These are phyloP conservation scores for Leptothorax acervorum DNA, from an alignment of 2,888 invertebrate species.

Conservation along the genomic window DNA sequence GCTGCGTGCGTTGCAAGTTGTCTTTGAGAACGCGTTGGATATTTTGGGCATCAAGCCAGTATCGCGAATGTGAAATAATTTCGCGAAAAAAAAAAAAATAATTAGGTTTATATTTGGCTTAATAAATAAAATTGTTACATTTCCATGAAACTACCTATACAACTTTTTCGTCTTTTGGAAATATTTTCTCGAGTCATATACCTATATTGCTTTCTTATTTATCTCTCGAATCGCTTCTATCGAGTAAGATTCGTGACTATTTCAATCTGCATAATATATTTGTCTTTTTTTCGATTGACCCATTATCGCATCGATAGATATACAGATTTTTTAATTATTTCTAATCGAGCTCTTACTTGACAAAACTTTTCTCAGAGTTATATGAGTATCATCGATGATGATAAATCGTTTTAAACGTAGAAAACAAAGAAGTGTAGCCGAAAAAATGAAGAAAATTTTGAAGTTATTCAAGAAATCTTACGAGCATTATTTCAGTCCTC, in stretches of 20 bases:
- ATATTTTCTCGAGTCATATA: neutral
- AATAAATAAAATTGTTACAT: slow-evolving; percentile 5
- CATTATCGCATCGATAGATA: neutral
- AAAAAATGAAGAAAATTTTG: neutral
- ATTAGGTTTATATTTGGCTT: neutral
- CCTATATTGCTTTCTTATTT: neutral
- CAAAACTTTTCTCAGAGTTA: neutral
- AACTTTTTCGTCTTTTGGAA: neutral
- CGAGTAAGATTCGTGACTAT: neutral
- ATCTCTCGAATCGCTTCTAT: neutral
- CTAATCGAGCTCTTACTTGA: neutral
- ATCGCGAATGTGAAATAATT: slow-evolving; percentile 88
- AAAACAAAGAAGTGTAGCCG: neutral
- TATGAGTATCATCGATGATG: neutral
- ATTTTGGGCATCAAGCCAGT: slow-evolving; percentile 90
- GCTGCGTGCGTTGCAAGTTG: slow-evolving; percentile 88
- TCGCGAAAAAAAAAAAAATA: neutral
- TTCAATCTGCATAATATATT: no score
- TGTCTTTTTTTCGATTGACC: neutral
- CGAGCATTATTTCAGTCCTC: neutral
- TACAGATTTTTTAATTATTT: neutral
- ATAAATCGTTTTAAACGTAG: neutral
- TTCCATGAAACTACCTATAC: neutral
- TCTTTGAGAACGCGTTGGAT: slow-evolving; percentile 88
- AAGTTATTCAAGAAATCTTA: neutral